Evolutionary conservation across 2,888 invertebrate genomes (phyloP).

Genomic region (Cryptocheilus praepositus): DNA sequence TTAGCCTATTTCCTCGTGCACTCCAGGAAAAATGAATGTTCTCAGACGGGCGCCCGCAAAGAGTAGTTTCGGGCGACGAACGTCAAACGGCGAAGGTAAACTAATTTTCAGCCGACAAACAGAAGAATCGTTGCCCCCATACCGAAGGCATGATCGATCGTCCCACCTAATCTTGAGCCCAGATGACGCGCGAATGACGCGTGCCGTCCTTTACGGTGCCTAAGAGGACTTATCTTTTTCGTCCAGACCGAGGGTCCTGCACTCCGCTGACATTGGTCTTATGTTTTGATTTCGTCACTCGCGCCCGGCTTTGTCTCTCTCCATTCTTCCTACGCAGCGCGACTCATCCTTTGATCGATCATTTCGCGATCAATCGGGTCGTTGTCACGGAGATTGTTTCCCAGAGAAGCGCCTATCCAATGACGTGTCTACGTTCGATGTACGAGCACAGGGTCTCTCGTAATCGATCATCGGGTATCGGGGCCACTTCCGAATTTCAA

Average conservation of each 20-base stretch:
- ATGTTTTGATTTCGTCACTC: constrained; percentile 5
- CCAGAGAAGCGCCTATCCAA: constrained; percentile 41
- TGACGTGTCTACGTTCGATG: constrained; percentile 39
- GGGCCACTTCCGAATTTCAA: constrained; percentile 53
- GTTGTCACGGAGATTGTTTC: constrained; percentile 53
- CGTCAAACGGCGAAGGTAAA: constrained; percentile 30
- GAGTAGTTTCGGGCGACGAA: constrained; percentile 13
- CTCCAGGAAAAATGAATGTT: not conserved
- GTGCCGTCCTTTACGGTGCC: constrained; percentile 17
- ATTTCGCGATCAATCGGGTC: constrained; percentile 56
- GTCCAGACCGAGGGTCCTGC: constrained; percentile 39
- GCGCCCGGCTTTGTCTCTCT: not conserved
- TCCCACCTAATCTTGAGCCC: constrained; percentile 38
- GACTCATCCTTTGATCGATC: constrained; percentile 54
- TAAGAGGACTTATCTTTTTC: constrained; percentile 54
- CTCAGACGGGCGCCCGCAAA: constrained; percentile 14
- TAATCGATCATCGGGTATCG: constrained; percentile 59
- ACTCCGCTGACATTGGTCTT: constrained; percentile 1
- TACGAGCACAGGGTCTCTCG: constrained; percentile 44
- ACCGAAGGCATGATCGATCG: constrained; percentile 50
- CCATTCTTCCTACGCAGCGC: not conserved
- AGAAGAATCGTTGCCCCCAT: constrained; percentile 48
- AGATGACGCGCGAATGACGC: constrained; percentile 8
- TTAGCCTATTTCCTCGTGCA: not conserved
- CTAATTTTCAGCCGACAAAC: constrained; percentile 55